A percentile compares a stretch with the other conserved stretches of the same genome.
Conservation (phyloP, 2,113 vertebrate genomes). For the Mugil cephalus region DNA sequence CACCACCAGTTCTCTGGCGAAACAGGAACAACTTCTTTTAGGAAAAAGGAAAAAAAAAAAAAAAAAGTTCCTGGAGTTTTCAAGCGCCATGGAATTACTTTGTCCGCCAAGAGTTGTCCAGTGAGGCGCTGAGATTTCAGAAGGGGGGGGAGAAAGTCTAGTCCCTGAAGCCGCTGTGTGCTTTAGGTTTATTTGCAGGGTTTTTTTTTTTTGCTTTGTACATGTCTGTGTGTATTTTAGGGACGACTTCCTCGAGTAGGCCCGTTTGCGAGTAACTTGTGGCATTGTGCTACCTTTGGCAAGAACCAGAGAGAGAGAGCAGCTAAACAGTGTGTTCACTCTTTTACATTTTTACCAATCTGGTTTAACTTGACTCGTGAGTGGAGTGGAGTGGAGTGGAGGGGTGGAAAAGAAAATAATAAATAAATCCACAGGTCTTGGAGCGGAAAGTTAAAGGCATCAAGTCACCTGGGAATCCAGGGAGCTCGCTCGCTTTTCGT, state of each 20-base stretch:
- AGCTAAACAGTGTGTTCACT: conserved; percentile 29
- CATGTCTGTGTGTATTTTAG: conserved; percentile 47
- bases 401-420: no score
- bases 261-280: conserved; percentile 64
- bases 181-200: conserved; percentile 63
- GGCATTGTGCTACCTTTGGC: conserved; percentile 64
- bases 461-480: conserved; percentile 8
- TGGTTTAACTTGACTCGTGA: conserved; percentile 30
- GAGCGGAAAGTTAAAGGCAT: conserved; percentile 3
- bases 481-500: background rate
- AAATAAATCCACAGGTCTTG: conserved; percentile 43
- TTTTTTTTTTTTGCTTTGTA: conserved; percentile 52
- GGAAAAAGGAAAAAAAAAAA: conserved; percentile 81
- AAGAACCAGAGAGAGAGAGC: conserved; percentile 33
- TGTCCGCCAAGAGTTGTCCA: conserved; percentile 80
- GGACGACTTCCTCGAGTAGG: conserved; percentile 62
- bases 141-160: conserved; percentile 41
- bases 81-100: conserved; percentile 85
- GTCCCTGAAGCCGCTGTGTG: conserved; percentile 52
- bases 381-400: background rate
- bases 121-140: conserved; percentile 83
- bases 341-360: conserved; percentile 14
- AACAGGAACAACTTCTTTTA: conserved; percentile 90
- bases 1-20: conserved; percentile 78
- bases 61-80: conserved; percentile 85